Base-by-base conservation (phyloP, 2,888 invertebrate species). In the Cephus sareptanus region DNA sequence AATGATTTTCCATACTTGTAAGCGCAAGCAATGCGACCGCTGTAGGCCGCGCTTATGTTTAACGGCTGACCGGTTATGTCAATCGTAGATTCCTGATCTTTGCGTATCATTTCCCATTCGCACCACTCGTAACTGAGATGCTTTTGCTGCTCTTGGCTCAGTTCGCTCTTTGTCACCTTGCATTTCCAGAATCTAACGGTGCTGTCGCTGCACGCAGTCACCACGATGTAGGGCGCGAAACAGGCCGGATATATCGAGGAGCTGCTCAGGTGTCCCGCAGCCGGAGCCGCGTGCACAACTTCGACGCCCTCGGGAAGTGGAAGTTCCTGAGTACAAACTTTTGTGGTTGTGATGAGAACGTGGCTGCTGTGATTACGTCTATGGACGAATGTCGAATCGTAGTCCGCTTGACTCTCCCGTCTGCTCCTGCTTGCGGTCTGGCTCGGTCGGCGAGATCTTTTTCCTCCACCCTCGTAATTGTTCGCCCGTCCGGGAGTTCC, bases 211-310 rank as follows among this genome's bases (percentile, higher is more conserved):
- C 99, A 99, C 1, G 98, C 98, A 0, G 99, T 98, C 0, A 98
- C 96, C 80, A 99, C 94, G 80, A 98, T 97, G 90, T 99, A 99
- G 0, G 99, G 99, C 0, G 99, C 98, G 88, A 98, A 95, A 92
- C 99, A 99, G n/a, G 99, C 99, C 6, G 99, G 99, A 92, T 99
- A 99, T 87, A 99, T 98, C 34, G 98, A 98, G 0, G 99, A 98
- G 0, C 99, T 99, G 90, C 98, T 98, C 73, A 99, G 93, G 91
- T 99, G 99, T 0, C 99, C 99, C 1, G 99, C 99, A 0, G 99
- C 97, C 0, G 98, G 98, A 0, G 97, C 95, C 0, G 98, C 98
- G 91, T 98, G 97, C 77, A 98, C 95, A 6, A 99, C 96, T 90
- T 98, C 97, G 12, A 98, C 98, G 4, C 97, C 97, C 79, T 96